These are phyloP conservation scores for Microtus californicus DNA, from an alignment of 2,797 vertebrate species.

Conservation along the genomic window DNA sequence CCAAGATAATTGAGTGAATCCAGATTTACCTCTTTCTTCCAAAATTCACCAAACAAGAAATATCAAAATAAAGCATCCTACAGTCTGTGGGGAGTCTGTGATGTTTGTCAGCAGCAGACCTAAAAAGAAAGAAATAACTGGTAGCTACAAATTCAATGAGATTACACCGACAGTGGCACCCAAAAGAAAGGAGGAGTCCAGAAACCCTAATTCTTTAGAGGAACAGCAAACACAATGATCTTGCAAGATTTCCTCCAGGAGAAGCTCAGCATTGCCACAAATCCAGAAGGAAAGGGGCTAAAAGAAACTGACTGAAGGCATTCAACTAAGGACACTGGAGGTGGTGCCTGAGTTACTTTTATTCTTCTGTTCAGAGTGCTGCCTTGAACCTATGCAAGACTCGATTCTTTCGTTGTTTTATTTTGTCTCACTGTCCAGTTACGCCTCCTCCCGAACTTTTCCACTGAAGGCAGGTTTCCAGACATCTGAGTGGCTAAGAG, in stretches of 20 bases:
- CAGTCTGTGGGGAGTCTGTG: conserved; percentile 58
- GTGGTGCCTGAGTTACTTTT: conserved; percentile 12
- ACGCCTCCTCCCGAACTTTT: not conserved
- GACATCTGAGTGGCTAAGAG: not conserved
- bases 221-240: not conserved
- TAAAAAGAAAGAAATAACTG: conserved; percentile 63
- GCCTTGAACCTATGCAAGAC: not conserved
- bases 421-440: conserved; percentile 38
- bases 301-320: conserved; percentile 7
- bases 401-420: not conserved
- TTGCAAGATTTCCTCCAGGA: conserved; percentile 27
- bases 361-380: not conserved
- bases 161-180: conserved; percentile 51
- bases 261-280: conserved; percentile 10
- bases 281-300: not conserved
- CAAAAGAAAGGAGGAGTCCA: not conserved
- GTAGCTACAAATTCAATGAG: conserved; percentile 67
- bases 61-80: conserved; percentile 74
- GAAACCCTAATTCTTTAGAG: conserved; percentile 63
- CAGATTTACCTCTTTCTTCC: conserved; percentile 65
- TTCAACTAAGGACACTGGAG: not conserved
- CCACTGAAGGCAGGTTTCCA: not conserved
- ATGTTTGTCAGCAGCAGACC: conserved; percentile 63
- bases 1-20: conserved; percentile 76
- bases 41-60: conserved; percentile 73